phyloP scores from a whole-genome alignment of 92 coral and sea anemone species.

The Zoanthus solanderi region DNA sequence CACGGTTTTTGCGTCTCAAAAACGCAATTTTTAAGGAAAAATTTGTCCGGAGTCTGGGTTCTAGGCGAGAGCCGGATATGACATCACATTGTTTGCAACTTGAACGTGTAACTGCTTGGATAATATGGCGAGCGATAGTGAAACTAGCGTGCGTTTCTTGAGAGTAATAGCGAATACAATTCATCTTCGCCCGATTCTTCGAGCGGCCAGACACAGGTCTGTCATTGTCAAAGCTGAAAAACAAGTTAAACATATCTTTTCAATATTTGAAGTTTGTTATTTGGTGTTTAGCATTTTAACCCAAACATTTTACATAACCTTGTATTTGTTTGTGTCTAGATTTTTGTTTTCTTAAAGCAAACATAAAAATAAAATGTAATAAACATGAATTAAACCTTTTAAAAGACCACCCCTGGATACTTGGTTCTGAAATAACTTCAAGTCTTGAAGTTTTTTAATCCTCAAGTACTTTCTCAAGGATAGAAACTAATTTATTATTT shows the following conservation, averaged over 20 bases:
- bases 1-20: too few species aligned
- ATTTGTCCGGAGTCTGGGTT: conserved; percentile 35
- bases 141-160: background rate
- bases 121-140: background rate
- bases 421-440: background rate
- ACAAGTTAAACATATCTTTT: background rate
- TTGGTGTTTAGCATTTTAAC: background rate
- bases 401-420: background rate
- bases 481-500: background rate
- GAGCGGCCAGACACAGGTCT: background rate
- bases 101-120: background rate
- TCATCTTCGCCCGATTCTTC: background rate
- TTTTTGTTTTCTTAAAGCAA: background rate
- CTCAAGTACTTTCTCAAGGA: background rate
- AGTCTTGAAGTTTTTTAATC: background rate
- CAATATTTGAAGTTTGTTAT: background rate
- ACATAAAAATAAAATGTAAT: background rate
- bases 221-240: conserved; percentile 17
- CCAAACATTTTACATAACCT: background rate
- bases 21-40: background rate
- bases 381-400: background rate
- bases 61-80: background rate
- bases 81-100: background rate
- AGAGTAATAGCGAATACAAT: background rate
- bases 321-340: background rate